A percentile compares a stretch with the other conserved stretches of the same genome.
phyloP scores from a whole-genome alignment of 2,797 vertebrate genomes.

The Galago senegalensis region DNA sequence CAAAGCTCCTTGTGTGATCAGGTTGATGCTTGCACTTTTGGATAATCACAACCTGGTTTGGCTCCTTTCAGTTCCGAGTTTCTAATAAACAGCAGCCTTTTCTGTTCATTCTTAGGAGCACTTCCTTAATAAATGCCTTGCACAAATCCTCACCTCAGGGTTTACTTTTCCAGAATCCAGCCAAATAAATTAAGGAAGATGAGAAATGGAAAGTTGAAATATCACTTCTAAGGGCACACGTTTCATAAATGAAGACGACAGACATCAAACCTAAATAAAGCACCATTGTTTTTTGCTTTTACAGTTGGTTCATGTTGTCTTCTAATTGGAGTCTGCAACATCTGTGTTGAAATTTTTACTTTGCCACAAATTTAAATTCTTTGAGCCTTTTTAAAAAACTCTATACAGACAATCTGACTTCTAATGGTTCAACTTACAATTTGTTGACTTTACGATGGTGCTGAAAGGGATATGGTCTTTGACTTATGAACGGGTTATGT shows the following conservation, averaged over 20 bases:
- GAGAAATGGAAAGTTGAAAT: background rate
- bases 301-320: background rate
- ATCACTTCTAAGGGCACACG: background rate
- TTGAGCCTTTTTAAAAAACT: background rate
- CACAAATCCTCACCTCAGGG: background rate
- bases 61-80: background rate
- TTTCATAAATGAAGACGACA: background rate
- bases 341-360: background rate
- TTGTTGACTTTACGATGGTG: background rate
- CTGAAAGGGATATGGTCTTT: background rate
- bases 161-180: background rate
- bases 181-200: background rate
- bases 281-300: background rate
- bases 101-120: background rate
- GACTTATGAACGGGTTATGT: background rate
- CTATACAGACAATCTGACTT: background rate
- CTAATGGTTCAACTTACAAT: background rate
- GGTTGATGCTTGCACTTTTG: background rate
- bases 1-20: background rate
- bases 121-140: slow-evolving; percentile 3
- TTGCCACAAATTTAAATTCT: background rate
- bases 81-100: background rate
- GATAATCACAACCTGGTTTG: background rate
- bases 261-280: background rate
- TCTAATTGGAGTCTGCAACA: background rate